Percentiles rank a stretch among this genome's conserved stretches.
These are phyloP conservation scores for Agonopterix alstromeriana DNA, from an alignment of 2,888 invertebrate genomes.

Conservation along the genomic window DNA sequence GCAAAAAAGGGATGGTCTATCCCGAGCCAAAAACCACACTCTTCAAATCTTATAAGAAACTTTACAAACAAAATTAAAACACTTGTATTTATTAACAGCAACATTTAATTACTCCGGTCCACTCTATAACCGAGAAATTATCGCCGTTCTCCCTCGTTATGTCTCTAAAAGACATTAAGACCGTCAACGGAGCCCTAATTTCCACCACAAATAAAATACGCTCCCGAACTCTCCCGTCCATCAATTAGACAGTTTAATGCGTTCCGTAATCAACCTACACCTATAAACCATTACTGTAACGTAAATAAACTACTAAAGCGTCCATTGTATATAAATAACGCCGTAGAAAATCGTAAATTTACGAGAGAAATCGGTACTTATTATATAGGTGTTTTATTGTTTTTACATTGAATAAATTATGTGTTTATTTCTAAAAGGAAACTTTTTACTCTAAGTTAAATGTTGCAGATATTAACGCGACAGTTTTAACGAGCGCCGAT, in stretches of 20 bases:
- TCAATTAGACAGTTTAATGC: conserved; percentile 22
- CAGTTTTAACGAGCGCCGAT: conserved; percentile 27
- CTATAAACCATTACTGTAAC: conserved; percentile 33
- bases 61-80: too few relatives aligned
- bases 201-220: conserved; percentile 15
- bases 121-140: conserved; percentile 4
- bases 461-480: background rate
- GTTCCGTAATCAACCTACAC: conserved; percentile 27
- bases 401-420: background rate
- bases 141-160: background rate
- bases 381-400: too few relatives aligned
- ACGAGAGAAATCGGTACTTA: background rate
- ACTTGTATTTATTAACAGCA: background rate
- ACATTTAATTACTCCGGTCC: background rate
- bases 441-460: conserved; percentile 2
- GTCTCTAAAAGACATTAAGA: conserved; percentile 12
- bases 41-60: too few relatives aligned
- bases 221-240: conserved; percentile 9
- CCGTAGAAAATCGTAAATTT: conserved; percentile 5
- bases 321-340: conserved; percentile 23
- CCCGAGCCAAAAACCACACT: too few relatives aligned
- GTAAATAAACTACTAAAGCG: conserved; percentile 33
- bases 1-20: too few relatives aligned
- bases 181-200: conserved; percentile 19
- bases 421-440: background rate